A percentile compares a stretch with the other conserved stretches of the same genome.
These are phyloP conservation scores for Clanis bilineata DNA, from an alignment of 2,888 invertebrate species.

Conservation along the genomic window DNA sequence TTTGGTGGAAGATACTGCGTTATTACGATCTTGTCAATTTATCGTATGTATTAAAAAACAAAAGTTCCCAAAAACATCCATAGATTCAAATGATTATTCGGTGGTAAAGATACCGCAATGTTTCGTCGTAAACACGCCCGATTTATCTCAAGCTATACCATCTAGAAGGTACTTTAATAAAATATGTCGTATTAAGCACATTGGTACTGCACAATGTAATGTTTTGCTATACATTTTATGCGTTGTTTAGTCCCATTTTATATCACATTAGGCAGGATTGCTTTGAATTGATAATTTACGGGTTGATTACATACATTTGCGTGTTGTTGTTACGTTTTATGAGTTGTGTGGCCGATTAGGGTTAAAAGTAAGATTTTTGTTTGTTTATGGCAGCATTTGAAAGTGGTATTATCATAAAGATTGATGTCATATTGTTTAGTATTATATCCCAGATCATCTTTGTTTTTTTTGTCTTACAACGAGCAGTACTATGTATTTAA, in stretches of 20 bases:
- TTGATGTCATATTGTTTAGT: too few species aligned
- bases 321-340: slow-evolving; percentile 36
- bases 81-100: background rate
- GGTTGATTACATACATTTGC: slow-evolving; percentile 41
- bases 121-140: slow-evolving; percentile 22
- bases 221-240: slow-evolving; percentile 54
- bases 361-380: too few species aligned
- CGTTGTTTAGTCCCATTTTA: slow-evolving; percentile 48
- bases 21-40: too few species aligned
- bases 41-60: too few species aligned
- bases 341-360: slow-evolving; percentile 1
- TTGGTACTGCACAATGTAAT: slow-evolving; percentile 41
- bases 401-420: too few species aligned
- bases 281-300: slow-evolving; percentile 46
- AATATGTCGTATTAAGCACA: slow-evolving; percentile 46
- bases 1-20: too few species aligned
- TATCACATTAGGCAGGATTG: slow-evolving; percentile 40
- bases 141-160: slow-evolving; percentile 40
- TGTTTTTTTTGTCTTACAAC: too few species aligned
- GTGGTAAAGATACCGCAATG: background rate
- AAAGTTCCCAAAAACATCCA: background rate
- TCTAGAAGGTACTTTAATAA: slow-evolving; percentile 43
- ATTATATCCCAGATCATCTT: too few species aligned
- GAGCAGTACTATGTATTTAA: too few species aligned
- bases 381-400: too few species aligned